Base-by-base conservation (phyloP, 2,888 invertebrate species). In the Germaria angustata region DNA sequence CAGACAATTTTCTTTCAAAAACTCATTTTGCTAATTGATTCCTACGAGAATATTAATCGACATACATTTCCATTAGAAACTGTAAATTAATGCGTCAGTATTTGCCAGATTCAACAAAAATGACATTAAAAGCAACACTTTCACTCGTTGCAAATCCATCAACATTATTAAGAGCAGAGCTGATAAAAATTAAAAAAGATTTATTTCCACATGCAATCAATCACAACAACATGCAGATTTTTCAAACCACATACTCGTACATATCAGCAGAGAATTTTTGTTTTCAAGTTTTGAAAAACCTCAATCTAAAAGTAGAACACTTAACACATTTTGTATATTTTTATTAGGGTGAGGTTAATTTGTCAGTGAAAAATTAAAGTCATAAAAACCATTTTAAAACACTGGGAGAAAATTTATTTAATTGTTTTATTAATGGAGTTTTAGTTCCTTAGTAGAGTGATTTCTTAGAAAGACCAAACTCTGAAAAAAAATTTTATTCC, bases 131-230 rank as follows among this genome's bases (percentile, higher is more conserved):
- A 24, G 28, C 3, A 28, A 20, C 4, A 44, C 17, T 41, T 17
- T 15, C 13, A 66, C 8, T 13, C 13, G 11, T 8, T 32, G 17
- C 0, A 41, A 15, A 53, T 8, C 39, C 13, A 44, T 68, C 24
- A 41, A 22, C 13, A 46, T 32, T 65, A 49, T 49, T 51, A 9
- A 2, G 15, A 28, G n/a, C 32, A 8, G 28, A 4, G n/a, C 24
- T 63, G 41, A 53, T 53, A 63, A 63, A 34, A 59, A 34, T 71
- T 57, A 41, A 3, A 63, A 44, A 32, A 22, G 34, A 73, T 32
- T 34, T 65, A 65, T 73, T 53, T 66, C 68, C 51, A 80, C 68
- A 59, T 17, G 55, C 49, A 81, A 59, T 76, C 76, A 71, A 71
- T 71, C 76, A 81, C 57, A 66, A 20, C 7, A 57, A n/a, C 46